Conservation (phyloP, 2,113 vertebrate species). For the Otolemur garnettii region DNA sequence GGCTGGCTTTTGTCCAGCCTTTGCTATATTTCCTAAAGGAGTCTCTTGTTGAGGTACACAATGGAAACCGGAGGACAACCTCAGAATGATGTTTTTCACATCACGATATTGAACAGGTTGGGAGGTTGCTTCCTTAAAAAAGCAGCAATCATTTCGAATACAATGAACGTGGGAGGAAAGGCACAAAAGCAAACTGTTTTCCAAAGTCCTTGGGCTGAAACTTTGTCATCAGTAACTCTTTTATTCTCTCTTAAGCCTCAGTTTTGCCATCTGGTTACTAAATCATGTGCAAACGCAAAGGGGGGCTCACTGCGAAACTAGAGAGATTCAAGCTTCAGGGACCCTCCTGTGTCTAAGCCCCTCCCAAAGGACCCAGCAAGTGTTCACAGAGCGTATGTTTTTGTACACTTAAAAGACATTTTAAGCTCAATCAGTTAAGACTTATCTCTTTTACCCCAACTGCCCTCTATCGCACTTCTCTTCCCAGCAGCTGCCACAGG, state of each 20-base stretch:
- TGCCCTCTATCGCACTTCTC: background rate
- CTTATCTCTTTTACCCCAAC: background rate
- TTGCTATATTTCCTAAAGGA: background rate
- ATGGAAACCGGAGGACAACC: background rate
- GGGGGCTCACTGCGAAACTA: background rate
- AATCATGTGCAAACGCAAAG: background rate
- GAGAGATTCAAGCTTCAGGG: background rate
- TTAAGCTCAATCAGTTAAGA: background rate
- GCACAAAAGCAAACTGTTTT: background rate
- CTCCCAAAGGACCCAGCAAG: background rate
- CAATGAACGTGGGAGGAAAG: background rate
- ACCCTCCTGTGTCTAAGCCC: too few relatives aligned
- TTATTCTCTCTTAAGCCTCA: background rate
- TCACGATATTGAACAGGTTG: background rate
- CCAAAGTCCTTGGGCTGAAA: background rate
- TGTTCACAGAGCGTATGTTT: background rate
- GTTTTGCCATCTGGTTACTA: background rate
- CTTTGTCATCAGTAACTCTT: conserved; percentile 14
- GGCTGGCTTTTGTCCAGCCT: background rate
- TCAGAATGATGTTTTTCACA: conserved; percentile 26
- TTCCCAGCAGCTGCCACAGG: background rate
- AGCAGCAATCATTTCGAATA: background rate
- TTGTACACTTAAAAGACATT: background rate
- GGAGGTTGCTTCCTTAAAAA: background rate
- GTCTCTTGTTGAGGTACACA: background rate